phyloP scores from a whole-genome alignment of 2,888 invertebrate species.

The Fissipunctia ypsillon region DNA sequence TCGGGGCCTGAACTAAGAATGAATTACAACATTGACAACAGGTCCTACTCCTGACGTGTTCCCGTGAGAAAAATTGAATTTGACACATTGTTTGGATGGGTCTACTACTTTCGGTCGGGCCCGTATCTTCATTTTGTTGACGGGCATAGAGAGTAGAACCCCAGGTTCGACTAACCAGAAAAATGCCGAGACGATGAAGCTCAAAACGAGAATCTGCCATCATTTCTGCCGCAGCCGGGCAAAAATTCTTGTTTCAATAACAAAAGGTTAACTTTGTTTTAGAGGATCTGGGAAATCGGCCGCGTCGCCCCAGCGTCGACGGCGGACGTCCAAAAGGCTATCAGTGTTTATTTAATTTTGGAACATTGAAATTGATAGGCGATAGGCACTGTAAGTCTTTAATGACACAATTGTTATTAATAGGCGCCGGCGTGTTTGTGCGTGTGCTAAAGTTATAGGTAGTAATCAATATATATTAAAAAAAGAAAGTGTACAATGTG shows the following conservation, averaged over 20 bases:
- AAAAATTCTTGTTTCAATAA: background rate
- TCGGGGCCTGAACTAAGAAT: too few relatives aligned
- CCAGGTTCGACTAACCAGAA: background rate
- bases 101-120: too few relatives aligned
- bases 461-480: too few relatives aligned
- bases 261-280: background rate
- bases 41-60: too few relatives aligned
- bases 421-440: slow-evolving; percentile 31
- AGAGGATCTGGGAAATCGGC: background rate
- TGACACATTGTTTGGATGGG: too few relatives aligned
- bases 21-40: too few relatives aligned
- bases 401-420: slow-evolving; percentile 30
- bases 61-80: too few relatives aligned
- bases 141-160: too few relatives aligned
- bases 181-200: background rate
- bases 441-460: background rate
- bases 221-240: background rate
- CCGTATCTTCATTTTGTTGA: too few relatives aligned
- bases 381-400: slow-evolving; percentile 21
- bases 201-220: background rate
- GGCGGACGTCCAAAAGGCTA: slow-evolving; percentile 3
- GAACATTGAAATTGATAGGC: slow-evolving; percentile 28
- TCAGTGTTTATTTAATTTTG: slow-evolving; percentile 18
- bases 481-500: too few relatives aligned
- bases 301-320: background rate